Evolutionary conservation across 2,797 vertebrate genomes (phyloP), one percentile per base, ranked within the genome.

Genomic region (Chrysocyon brachyurus): DNA sequence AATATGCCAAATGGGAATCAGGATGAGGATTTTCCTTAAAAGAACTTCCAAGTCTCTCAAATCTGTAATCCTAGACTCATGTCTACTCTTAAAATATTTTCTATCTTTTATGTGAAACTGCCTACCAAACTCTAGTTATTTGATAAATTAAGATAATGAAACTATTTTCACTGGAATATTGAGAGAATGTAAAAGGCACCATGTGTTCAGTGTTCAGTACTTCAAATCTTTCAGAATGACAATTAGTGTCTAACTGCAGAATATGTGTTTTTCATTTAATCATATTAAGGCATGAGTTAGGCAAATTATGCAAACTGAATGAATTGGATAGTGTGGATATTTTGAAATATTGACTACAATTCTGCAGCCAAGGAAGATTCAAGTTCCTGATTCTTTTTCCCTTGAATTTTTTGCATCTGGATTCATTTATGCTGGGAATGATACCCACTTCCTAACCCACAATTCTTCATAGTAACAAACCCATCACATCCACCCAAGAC

Each of bases 401-500:
- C 66, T 90, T 90, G 56, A 56, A 90, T 24, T 86, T 89, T 88
- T 91, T 78, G 56, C 96, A 96, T 98, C 98, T 98, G 98, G 84
- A 78, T 82, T 82, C 88, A 90, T 79, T 98, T 97, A 86, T 56
- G 10, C 84, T 88, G 92, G 96, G 90, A 96, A 19, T 70, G 73
- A 87, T 72, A 72, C 96, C 95, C 66, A 86, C 95, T 94, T 93
- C 85, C 87, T 92, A 82, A 88, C 66, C 72, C 52, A 77, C 66
- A 64, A 2, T 91, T 97, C 91, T 96, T 92, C 93, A 86, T 28
- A 31, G 66, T 97, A 90, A 94, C 61, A 77, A 85, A 15, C 24
- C 64, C 85, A 77, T n/a, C 15, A 9, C 84, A 59, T 90, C 81
- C 70, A 86, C 84, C 79, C 61, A 90, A 63, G 83, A 85, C 61